Percentiles rank a stretch among this genome's conserved stretches.
Evolutionary conservation across 2,113 vertebrate species (phyloP).

Genomic region (Pluvianellus socialis): DNA sequence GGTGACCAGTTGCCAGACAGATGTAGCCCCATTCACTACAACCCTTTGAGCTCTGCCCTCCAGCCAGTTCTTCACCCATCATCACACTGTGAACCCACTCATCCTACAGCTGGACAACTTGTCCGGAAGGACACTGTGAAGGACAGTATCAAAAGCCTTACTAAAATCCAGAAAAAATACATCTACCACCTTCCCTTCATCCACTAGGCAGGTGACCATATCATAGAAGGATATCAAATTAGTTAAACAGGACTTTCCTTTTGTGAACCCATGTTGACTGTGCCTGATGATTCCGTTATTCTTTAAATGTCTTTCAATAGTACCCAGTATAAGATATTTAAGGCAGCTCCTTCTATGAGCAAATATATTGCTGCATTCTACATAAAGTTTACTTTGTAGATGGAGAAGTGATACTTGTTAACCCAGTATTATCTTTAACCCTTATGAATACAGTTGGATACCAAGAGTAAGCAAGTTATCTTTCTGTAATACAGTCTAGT

Average conservation of each 20-base stretch:
- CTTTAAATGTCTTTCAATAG: background rate
- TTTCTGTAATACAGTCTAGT: background rate
- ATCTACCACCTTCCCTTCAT: background rate
- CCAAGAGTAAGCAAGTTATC: background rate
- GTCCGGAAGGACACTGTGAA: background rate
- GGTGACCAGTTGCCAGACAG: background rate
- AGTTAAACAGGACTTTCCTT: background rate
- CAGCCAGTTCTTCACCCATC: background rate
- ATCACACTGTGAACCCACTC: background rate
- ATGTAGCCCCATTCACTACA: background rate
- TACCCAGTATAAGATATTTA: background rate
- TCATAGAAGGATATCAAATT: background rate
- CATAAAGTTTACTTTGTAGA: background rate
- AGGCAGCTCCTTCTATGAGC: background rate
- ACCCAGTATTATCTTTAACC: background rate
- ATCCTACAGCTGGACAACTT: background rate
- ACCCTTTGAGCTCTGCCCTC: background rate
- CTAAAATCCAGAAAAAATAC: background rate
- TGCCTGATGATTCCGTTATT: background rate
- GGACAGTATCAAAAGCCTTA: background rate
- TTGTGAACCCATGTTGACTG: background rate
- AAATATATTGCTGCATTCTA: background rate
- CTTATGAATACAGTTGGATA: background rate
- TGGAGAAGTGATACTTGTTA: background rate
- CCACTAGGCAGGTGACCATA: background rate